A percentile compares a stretch with the other conserved stretches of the same genome.
Evolutionary conservation across 2,113 vertebrate species (phyloP).

Genomic region (Alaudala cheleensis): DNA sequence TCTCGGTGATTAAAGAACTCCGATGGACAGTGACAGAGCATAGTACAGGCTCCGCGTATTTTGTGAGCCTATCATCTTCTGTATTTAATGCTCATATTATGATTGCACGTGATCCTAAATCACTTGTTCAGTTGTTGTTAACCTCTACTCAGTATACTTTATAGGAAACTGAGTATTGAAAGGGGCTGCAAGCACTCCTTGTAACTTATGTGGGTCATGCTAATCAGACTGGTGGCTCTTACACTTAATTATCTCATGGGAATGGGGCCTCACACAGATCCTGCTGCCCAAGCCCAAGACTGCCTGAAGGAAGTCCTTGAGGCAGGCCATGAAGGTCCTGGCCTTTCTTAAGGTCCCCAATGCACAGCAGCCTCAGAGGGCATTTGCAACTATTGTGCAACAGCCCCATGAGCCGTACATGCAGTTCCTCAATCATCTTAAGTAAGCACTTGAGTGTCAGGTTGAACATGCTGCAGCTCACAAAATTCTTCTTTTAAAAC

Average conservation of each 20-base stretch:
- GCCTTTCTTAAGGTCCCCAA: background rate
- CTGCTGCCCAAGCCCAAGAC: background rate
- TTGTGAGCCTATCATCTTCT: no score
- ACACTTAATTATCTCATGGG: background rate
- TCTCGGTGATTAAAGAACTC: no score
- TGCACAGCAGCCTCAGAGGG: background rate
- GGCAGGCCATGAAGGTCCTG: background rate
- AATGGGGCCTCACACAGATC: background rate
- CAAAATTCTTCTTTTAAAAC: background rate
- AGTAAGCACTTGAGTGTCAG: background rate
- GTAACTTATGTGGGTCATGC: background rate
- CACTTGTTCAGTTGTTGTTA: background rate
- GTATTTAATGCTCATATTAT: no score
- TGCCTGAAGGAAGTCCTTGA: background rate
- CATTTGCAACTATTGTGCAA: background rate
- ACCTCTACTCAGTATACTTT: background rate
- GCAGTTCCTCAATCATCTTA: background rate
- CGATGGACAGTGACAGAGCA: no score
- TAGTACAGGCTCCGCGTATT: no score
- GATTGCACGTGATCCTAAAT: no score
- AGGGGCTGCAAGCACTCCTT: background rate
- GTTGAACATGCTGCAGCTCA: background rate
- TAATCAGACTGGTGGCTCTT: background rate
- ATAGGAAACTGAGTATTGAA: background rate
- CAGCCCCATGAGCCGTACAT: background rate